A percentile compares a stretch with the other conserved stretches of the same genome.
phyloP scores from a whole-genome alignment of 1,140 invertebrate genomes.

The Maniola jurtina region DNA sequence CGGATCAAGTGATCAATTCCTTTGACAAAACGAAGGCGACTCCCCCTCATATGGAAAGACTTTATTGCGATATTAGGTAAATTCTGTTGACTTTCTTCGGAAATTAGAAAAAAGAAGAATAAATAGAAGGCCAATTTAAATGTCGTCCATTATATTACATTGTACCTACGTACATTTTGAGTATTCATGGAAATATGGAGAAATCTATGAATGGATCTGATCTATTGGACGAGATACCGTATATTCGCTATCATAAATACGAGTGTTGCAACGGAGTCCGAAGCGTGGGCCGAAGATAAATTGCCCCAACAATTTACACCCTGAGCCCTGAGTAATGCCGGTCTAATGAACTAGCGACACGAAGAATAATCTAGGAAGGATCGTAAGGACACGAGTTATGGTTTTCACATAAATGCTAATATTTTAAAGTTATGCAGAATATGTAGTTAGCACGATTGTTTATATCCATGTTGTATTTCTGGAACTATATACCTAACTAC shows the following conservation, averaged over 20 bases:
- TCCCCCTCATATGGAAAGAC: too few relatives aligned
- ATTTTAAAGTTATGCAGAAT: neutral
- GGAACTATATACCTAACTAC: too few relatives aligned
- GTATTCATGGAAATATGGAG: too few relatives aligned
- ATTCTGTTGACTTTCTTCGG: too few relatives aligned
- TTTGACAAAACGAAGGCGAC: too few relatives aligned
- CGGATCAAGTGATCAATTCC: too few relatives aligned
- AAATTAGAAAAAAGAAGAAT: too few relatives aligned
- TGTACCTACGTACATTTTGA: too few relatives aligned
- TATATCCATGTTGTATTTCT: too few relatives aligned
- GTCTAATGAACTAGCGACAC: slow-evolving; percentile 57
- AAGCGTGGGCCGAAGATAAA: slow-evolving; percentile 52
- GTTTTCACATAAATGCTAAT: slow-evolving; percentile 25
- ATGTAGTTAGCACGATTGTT: neutral
- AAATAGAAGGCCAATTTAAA: too few relatives aligned
- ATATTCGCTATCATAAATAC: slow-evolving; percentile 23
- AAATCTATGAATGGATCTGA: neutral
- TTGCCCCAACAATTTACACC: slow-evolving; percentile 53
- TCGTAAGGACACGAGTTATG: slow-evolving; percentile 7
- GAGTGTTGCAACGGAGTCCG: slow-evolving; percentile 35
- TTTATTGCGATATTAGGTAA: too few relatives aligned
- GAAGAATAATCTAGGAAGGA: slow-evolving; percentile 23
- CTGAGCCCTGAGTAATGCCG: slow-evolving; percentile 52
- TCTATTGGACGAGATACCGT: slow-evolving; percentile 6
- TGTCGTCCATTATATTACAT: too few relatives aligned